A percentile compares a stretch with the other conserved stretches of the same genome.
phyloP scores from a whole-genome alignment of 2,888 invertebrate species.

The Tinea pellionella region DNA sequence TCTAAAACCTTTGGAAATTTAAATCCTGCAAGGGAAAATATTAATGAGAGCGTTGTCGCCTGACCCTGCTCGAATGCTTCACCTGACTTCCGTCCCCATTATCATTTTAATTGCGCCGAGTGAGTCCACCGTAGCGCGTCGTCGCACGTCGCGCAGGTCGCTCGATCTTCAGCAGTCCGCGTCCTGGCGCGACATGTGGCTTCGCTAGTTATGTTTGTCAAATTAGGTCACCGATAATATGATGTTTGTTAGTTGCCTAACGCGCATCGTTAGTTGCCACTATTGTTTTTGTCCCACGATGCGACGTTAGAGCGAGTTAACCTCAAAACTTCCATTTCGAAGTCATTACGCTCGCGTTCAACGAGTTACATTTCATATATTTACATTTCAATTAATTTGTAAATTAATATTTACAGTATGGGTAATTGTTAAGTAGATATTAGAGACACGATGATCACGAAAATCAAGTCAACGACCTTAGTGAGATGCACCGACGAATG shows the following conservation, averaged over 20 bases:
- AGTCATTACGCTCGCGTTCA: too few species aligned
- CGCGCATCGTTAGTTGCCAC: background rate
- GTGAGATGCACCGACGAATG: background rate
- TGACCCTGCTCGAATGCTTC: slow-evolving; percentile 8
- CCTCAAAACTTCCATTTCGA: background rate
- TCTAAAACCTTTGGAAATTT: background rate
- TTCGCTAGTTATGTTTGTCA: slow-evolving; percentile 33
- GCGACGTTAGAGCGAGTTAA: background rate
- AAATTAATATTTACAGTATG: background rate
- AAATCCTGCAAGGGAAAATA: slow-evolving; percentile 9
- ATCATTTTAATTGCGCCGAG: slow-evolving; percentile 9
- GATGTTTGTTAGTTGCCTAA: slow-evolving; percentile 16
- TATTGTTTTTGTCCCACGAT: background rate
- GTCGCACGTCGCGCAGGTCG: background rate
- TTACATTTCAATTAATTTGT: background rate
- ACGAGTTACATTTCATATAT: too few species aligned
- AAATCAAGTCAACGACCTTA: background rate
- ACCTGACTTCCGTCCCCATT: slow-evolving; percentile 11
- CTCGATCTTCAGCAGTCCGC: background rate
- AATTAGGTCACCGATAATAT: slow-evolving; percentile 40
- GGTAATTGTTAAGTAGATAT: background rate
- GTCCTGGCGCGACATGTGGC: slow-evolving; percentile 3
- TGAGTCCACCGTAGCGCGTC: background rate
- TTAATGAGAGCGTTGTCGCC: slow-evolving; percentile 9
- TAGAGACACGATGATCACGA: background rate